A percentile compares a stretch with the other conserved stretches of the same genome.
Evolutionary conservation across 2,113 vertebrate genomes (phyloP).

Genomic region (Petromus typicus): DNA sequence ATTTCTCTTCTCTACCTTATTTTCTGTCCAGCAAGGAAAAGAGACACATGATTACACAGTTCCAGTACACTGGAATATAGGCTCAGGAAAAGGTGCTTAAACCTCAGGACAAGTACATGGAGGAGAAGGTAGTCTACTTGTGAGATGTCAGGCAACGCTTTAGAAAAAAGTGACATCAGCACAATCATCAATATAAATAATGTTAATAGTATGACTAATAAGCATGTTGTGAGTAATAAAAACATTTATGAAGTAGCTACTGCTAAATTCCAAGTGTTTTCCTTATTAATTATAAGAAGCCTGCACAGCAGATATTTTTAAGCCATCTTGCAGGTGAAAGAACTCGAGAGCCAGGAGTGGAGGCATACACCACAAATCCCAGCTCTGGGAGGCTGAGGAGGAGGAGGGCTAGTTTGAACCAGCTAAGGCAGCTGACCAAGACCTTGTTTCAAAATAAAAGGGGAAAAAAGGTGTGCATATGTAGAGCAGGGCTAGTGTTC

Average conservation of each 20-base stretch:
- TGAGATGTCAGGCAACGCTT: background rate
- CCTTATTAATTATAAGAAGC: background rate
- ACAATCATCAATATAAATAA: background rate
- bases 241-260: background rate
- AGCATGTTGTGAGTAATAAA: background rate
- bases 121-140: background rate
- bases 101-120: background rate
- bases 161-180: background rate
- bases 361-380: background rate
- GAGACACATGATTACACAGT: background rate
- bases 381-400: background rate
- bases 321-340: background rate
- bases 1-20: background rate
- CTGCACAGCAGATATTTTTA: background rate
- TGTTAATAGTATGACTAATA: background rate
- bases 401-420: background rate
- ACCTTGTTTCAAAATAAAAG: background rate
- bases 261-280: background rate
- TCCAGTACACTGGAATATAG: too few species aligned
- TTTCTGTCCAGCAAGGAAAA: background rate
- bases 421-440: too few species aligned
- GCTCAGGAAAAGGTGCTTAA: background rate
- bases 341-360: background rate
- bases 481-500: background rate
- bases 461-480: background rate